A percentile compares a stretch with the other conserved stretches of the same genome.
Conservation (phyloP, 2,888 invertebrate genomes). For the Agapostemon virescens region DNA sequence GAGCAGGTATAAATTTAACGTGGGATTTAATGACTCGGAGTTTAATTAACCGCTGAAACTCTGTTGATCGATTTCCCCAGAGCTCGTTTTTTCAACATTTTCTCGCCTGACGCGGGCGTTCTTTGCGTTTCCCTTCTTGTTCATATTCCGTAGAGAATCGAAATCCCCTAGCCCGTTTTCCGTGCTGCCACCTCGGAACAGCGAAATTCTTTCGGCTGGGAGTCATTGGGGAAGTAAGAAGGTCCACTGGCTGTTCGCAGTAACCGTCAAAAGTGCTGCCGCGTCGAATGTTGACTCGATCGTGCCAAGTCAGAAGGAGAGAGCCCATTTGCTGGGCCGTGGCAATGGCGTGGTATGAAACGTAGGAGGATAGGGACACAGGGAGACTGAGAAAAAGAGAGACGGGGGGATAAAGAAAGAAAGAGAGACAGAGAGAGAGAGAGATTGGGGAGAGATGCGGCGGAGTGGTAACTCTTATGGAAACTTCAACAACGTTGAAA, state of each 20-base stretch:
- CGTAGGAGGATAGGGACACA: conserved; percentile 14
- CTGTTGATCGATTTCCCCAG: conserved; percentile 75
- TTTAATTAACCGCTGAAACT: conserved; percentile 78
- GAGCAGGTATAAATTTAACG: conserved; percentile 69
- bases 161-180: conserved; percentile 31
- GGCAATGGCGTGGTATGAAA: conserved; percentile 45
- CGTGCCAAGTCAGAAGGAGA: conserved; percentile 39
- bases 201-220: conserved; percentile 52
- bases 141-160: conserved; percentile 53
- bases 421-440: not conserved
- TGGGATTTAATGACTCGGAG: conserved; percentile 77
- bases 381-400: not conserved
- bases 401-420: not conserved
- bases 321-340: conserved; percentile 29
- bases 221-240: conserved; percentile 33
- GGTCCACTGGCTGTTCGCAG: conserved; percentile 45
- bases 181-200: conserved; percentile 42
- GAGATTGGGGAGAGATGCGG: conserved; percentile 28
- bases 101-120: conserved; percentile 12
- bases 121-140: conserved; percentile 38
- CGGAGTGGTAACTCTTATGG: conserved; percentile 57
- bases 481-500: conserved; percentile 58
- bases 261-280: conserved; percentile 48
- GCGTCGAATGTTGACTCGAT: conserved; percentile 49
- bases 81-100: conserved; percentile 59